phyloP scores from a whole-genome alignment of 2,797 vertebrate species.

The Alfaro cultratus region DNA sequence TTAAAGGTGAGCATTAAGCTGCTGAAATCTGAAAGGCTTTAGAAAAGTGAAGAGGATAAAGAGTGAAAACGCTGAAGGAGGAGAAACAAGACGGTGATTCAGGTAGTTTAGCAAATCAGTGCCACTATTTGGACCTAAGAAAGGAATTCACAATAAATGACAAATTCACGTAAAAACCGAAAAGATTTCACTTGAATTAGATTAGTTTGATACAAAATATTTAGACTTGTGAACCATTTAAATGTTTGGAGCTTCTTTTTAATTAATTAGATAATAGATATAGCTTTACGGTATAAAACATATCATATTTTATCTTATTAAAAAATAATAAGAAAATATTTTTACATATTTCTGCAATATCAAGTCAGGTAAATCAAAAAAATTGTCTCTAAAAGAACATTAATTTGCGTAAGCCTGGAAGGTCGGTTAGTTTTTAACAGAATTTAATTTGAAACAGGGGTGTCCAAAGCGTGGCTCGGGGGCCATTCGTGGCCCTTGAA shows the following conservation, averaged over 20 bases:
- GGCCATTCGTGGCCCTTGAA: too few relatives aligned
- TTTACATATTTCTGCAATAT: not conserved
- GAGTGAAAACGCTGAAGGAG: slow-evolving; percentile 56
- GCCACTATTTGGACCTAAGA: not conserved
- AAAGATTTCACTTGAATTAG: not conserved
- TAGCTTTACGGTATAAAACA: not conserved
- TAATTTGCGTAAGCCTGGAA: not conserved
- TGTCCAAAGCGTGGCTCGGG: too few relatives aligned
- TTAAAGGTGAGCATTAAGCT: slow-evolving; percentile 70
- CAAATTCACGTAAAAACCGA: not conserved
- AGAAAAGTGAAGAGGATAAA: slow-evolving; percentile 84
- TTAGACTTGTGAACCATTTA: not conserved
- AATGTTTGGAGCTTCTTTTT: not conserved
- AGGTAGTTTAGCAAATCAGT: slow-evolving; percentile 15
- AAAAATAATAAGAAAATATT: not conserved
- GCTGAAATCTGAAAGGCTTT: slow-evolving; percentile 81
- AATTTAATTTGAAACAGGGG: too few relatives aligned
- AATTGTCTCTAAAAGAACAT: not conserved
- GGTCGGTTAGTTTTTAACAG: not conserved
- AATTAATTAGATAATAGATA: not conserved
- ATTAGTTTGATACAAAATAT: not conserved
- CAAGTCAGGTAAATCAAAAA: too few relatives aligned
- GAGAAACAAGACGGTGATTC: slow-evolving; percentile 18
- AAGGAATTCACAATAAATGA: not conserved
- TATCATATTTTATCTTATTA: too few relatives aligned